phyloP scores from a whole-genome alignment of 2,797 vertebrate genomes.

The Darevskia mixta region DNA sequence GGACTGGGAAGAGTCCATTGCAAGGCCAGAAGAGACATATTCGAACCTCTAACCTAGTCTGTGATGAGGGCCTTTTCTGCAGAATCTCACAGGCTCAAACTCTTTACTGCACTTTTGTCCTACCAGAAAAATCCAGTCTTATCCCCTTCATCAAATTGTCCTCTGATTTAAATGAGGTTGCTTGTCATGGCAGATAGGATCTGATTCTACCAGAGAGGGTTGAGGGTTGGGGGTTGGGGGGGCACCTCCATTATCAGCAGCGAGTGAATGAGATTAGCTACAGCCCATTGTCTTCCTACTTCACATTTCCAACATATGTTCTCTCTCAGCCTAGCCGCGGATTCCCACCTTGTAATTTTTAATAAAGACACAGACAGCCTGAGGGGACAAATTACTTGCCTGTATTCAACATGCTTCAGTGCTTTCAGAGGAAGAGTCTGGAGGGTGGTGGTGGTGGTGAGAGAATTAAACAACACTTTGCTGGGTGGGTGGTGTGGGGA shows the following conservation, averaged over 20 bases:
- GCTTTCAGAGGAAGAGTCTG: constrained; percentile 67
- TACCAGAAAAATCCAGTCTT: constrained; percentile 61
- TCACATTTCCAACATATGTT: constrained; percentile 68
- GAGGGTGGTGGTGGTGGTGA: constrained; percentile 24
- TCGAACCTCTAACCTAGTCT: too few species aligned
- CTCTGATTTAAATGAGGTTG: constrained; percentile 71
- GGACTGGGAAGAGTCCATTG: too few species aligned
- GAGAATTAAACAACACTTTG: constrained; percentile 63
- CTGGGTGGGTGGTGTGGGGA: constrained; percentile 52
- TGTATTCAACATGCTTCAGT: constrained; percentile 74
- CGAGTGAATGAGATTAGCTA: constrained; percentile 66
- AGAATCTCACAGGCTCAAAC: constrained; percentile 62
- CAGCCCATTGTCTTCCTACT: constrained; percentile 71
- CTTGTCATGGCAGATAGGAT: constrained; percentile 63
- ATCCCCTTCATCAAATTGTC: constrained; percentile 69
- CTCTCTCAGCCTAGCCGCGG: constrained; percentile 59
- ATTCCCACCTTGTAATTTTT: constrained; percentile 75
- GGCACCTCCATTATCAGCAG: constrained; percentile 66
- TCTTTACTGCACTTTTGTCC: constrained; percentile 61
- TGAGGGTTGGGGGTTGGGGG: constrained; percentile 50
- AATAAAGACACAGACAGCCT: constrained; percentile 74
- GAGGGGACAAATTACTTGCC: constrained; percentile 74
- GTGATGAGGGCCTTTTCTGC: not conserved
- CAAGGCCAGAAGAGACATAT: too few species aligned
- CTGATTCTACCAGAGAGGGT: constrained; percentile 54